Evolutionary conservation across 2,888 invertebrate species (phyloP).

Genomic region (Acrocera orbiculus): DNA sequence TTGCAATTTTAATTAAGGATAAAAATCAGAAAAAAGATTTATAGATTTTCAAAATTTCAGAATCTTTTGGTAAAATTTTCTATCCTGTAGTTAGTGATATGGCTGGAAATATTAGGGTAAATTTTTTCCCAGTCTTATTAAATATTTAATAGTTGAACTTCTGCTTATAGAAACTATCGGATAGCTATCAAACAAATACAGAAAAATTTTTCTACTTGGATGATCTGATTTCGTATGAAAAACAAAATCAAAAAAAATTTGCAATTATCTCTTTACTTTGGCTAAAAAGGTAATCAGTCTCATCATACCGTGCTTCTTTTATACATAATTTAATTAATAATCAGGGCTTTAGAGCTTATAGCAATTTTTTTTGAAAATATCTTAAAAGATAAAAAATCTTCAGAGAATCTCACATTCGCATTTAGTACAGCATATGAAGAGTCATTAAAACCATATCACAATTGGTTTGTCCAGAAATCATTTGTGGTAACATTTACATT

Average conservation of each 20-base stretch:
- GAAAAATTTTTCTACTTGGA: constrained; percentile 41
- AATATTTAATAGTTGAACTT: constrained; percentile 6
- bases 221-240: constrained; percentile 47
- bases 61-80: constrained; percentile 55
- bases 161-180: constrained; percentile 41
- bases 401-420: constrained; percentile 42
- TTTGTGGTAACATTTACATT: constrained; percentile 39
- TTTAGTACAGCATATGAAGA: constrained; percentile 49
- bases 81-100: constrained; percentile 58
- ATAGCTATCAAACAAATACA: constrained; percentile 36
- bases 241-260: constrained; percentile 32
- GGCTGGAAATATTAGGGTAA: constrained; percentile 58
- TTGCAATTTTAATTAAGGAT: too few species aligned
- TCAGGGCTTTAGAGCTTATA: constrained; percentile 25
- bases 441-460: constrained; percentile 54
- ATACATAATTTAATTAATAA: background rate
- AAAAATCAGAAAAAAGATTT: too few species aligned
- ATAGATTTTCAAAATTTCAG: too few species aligned
- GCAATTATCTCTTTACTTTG: constrained; percentile 51
- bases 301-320: background rate
- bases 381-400: constrained; percentile 19
- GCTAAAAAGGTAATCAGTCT: constrained; percentile 44
- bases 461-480: constrained; percentile 56
- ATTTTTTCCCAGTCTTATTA: constrained; percentile 3
- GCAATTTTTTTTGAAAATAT: constrained; percentile 28